Percentiles rank a stretch among this genome's conserved stretches.
These are phyloP conservation scores for Cheilosia vulpina DNA, from an alignment of 2,888 invertebrate species.

Conservation along the genomic window DNA sequence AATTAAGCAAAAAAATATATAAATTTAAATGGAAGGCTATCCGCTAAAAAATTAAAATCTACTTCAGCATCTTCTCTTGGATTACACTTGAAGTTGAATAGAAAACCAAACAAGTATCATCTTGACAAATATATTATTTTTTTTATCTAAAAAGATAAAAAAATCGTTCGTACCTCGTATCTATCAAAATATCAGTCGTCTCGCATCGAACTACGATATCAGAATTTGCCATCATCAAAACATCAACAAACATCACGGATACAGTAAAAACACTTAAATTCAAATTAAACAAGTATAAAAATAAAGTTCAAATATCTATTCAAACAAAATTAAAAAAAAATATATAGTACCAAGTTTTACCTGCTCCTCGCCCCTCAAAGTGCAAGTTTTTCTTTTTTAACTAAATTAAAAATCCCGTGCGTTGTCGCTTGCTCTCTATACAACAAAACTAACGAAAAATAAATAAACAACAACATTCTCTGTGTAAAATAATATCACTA, in stretches of 20 bases:
- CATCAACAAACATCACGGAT: constrained; percentile 57
- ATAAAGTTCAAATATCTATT: constrained; percentile 45
- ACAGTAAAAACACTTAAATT: constrained; percentile 23
- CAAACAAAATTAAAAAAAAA: constrained; percentile 1
- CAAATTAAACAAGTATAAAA: constrained; percentile 6
- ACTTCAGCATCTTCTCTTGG: constrained; percentile 27
- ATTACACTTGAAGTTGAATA: constrained; percentile 52
- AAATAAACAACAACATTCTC: constrained; percentile 55
- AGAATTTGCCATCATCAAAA: constrained; percentile 33
- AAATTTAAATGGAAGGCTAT: constrained; percentile 29
- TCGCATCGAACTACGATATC: constrained; percentile 59
- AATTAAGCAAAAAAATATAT: constrained; percentile 51
- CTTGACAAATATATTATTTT: background rate
- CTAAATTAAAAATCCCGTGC: constrained; percentile 40
- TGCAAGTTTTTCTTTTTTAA: constrained; percentile 40
- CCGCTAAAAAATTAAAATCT: constrained; percentile 35
- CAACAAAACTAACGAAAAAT: constrained; percentile 17
- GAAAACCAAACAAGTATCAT: constrained; percentile 5
- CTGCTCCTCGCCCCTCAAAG: constrained; percentile 20
- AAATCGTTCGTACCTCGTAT: constrained; percentile 16
- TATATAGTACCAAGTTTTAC: constrained; percentile 23
- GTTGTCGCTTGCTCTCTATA: constrained; percentile 47
- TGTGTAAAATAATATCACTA: constrained; percentile 39
- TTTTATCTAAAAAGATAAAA: background rate
- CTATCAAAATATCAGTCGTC: constrained; percentile 35